A percentile compares a stretch with the other conserved stretches of the same genome.
Evolutionary conservation across 2,888 invertebrate genomes (phyloP).

Genomic region (Drosophila anomalata): DNA sequence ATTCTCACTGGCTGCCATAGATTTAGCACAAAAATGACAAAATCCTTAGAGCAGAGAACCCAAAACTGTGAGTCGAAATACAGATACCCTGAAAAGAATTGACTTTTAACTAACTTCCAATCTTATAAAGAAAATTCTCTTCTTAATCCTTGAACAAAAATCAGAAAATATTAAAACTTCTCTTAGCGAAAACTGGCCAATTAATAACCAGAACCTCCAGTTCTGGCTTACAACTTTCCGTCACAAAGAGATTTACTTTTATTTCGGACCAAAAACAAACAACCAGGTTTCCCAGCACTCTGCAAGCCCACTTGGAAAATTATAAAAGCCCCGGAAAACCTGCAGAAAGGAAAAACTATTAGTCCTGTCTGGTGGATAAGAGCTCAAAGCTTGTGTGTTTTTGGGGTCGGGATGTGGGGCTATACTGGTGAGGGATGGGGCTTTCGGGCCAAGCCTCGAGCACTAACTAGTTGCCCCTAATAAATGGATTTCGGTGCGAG

Average conservation of each 20-base stretch:
- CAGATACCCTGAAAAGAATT: neutral
- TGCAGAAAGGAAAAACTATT: slow-evolving; percentile 50
- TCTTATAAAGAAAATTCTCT: too few relatives aligned
- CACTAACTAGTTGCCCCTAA: slow-evolving; percentile 58
- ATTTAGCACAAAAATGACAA: slow-evolving; percentile 46
- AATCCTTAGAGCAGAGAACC: slow-evolving; percentile 14
- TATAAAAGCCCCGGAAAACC: slow-evolving; percentile 24
- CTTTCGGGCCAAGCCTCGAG: slow-evolving; percentile 9
- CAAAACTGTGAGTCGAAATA: neutral
- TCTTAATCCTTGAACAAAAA: neutral
- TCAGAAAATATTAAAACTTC: neutral
- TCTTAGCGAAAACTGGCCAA: neutral
- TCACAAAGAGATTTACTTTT: neutral
- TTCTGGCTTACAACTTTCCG: neutral
- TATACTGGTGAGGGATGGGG: too few relatives aligned
- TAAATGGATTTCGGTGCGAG: slow-evolving; percentile 52
- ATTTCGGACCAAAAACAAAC: neutral
- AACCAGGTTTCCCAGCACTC: neutral
- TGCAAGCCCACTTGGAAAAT: slow-evolving; percentile 6
- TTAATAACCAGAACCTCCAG: neutral
- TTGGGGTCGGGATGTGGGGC: slow-evolving; percentile 4
- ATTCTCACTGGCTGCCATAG: slow-evolving; percentile 56
- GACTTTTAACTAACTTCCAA: neutral
- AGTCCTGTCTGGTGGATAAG: slow-evolving; percentile 16
- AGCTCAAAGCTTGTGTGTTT: slow-evolving; percentile 11